phyloP scores from a whole-genome alignment of 2,888 invertebrate species.

The Archips crataeganus region DNA sequence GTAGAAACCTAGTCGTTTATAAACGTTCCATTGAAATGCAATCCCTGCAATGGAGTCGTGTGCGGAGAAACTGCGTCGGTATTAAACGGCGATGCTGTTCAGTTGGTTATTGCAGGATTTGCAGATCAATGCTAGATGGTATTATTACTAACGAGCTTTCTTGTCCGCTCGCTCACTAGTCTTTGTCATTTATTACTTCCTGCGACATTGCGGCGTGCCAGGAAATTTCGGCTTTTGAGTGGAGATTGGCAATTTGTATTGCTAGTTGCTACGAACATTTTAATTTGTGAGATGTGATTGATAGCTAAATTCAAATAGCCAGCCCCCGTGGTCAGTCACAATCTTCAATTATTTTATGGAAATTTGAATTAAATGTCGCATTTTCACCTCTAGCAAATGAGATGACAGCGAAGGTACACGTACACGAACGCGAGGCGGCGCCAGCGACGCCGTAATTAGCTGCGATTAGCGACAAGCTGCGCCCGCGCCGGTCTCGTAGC shows the following conservation, averaged over 20 bases:
- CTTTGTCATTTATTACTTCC: slow-evolving; percentile 28
- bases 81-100: slow-evolving; percentile 6
- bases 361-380: neutral
- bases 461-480: slow-evolving; percentile 19
- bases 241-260: neutral
- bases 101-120: slow-evolving; percentile 23
- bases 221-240: slow-evolving; percentile 1
- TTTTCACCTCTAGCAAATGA: slow-evolving; percentile 18
- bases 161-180: slow-evolving; percentile 20
- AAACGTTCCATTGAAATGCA: slow-evolving; percentile 29
- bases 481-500: slow-evolving; percentile 13
- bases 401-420: neutral
- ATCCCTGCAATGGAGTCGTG: slow-evolving; percentile 3
- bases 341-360: neutral
- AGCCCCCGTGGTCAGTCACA: neutral
- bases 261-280: neutral
- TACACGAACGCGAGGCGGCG: slow-evolving; percentile 8
- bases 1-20: slow-evolving; percentile 27
- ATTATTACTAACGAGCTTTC: slow-evolving; percentile 39
- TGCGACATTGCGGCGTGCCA: slow-evolving; percentile 1
- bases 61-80: slow-evolving; percentile 21
- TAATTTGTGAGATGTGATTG: neutral
- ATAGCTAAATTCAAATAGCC: neutral
- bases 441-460: slow-evolving; percentile 24
- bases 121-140: slow-evolving; percentile 28